Evolutionary conservation across 2,797 vertebrate species (phyloP), one percentile per base, ranked within the genome.

Genomic region (Labroides dimidiatus): DNA sequence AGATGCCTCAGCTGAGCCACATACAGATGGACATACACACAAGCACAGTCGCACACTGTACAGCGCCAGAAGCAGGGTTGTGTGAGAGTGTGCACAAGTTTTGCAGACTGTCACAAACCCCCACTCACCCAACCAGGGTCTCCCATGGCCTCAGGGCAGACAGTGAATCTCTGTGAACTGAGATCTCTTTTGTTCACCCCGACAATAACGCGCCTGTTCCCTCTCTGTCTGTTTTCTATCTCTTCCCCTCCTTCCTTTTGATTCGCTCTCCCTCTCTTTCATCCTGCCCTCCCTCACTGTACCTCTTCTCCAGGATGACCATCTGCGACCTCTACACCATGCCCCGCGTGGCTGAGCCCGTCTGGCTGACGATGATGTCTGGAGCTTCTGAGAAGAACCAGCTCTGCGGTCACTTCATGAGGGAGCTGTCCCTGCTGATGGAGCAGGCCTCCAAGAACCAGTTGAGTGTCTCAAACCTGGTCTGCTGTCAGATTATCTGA

Each of bases 361-460:
- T 99, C 56, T 99, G 98, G 98, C 93, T 99, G 64, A 97, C 97
- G 0, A 99, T 99, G 98, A 99, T 98, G 97, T 99, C 98, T 0
- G 96, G 97, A 14, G 93, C 92, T 6, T 95, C 96, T 0, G 97
- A 98, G 77, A 99, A 99, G 92, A 99, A 97, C 88, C 96, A 97
- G 73, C 96, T 99, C 8, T 99, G 98, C 74, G 94, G 96, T 44
- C 96, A 96, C 72, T 99, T 99, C 91, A 99, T 99, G 97, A 96
- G 94, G 87, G 98, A 99, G 75, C 95, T 99, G 67, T 95, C 95
- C 24, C 93, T 95, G 85, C 88, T 99, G 83, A 97, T 97, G 95
- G 98, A 99, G 89, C 97, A 98, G 77, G 95, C 98, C 86, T 96
- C 97, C 65, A 99, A 96, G 92, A 99, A 98, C 92, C 98, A 99